phyloP scores from a whole-genome alignment of 2,797 vertebrate species.

The Tiaroga cobitis region DNA sequence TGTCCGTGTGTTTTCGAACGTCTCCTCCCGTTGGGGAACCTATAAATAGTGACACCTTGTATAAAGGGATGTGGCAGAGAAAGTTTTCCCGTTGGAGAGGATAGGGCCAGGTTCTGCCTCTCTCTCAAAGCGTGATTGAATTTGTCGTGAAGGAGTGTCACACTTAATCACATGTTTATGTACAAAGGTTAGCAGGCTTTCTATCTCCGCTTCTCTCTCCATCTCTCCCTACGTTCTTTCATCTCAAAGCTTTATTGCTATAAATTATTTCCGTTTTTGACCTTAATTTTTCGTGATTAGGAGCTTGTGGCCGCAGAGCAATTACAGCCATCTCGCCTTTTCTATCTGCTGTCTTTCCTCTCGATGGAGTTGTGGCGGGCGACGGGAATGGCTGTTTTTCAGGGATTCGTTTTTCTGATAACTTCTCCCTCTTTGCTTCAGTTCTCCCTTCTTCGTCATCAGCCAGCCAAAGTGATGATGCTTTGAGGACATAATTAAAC shows the following conservation, averaged over 20 bases:
- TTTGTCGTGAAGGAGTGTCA: conserved; percentile 92
- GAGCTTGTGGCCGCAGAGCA: conserved; percentile 34
- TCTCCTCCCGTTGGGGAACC: conserved; percentile 80
- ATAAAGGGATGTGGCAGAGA: conserved; percentile 80
- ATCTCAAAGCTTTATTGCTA: conserved; percentile 30
- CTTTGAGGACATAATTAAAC: conserved; percentile 93
- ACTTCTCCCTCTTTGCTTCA: conserved; percentile 39
- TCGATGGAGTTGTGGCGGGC: conserved; percentile 3
- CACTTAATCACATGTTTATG: conserved; percentile 89
- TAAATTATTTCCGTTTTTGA: conserved; percentile 40
- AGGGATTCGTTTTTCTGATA: conserved; percentile 38
- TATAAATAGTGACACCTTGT: conserved; percentile 83
- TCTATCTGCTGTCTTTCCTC: neutral
- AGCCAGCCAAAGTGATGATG: conserved; percentile 85
- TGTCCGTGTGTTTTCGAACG: conserved; percentile 48
- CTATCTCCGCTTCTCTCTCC: conserved; percentile 36
- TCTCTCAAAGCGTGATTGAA: conserved; percentile 88
- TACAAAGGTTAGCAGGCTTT: conserved; percentile 82
- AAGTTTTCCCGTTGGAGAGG: conserved; percentile 87
- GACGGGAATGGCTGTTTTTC: conserved; percentile 23
- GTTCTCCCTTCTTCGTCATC: conserved; percentile 51
- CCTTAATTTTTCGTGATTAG: conserved; percentile 36
- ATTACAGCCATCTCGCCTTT: conserved; percentile 39
- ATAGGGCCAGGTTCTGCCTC: conserved; percentile 86
- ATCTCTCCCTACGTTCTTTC: conserved; percentile 22